A percentile compares a stretch with the other conserved stretches of the same genome.
Evolutionary conservation across 2,113 vertebrate species (phyloP).

Genomic region (Danionella cerebrum): DNA sequence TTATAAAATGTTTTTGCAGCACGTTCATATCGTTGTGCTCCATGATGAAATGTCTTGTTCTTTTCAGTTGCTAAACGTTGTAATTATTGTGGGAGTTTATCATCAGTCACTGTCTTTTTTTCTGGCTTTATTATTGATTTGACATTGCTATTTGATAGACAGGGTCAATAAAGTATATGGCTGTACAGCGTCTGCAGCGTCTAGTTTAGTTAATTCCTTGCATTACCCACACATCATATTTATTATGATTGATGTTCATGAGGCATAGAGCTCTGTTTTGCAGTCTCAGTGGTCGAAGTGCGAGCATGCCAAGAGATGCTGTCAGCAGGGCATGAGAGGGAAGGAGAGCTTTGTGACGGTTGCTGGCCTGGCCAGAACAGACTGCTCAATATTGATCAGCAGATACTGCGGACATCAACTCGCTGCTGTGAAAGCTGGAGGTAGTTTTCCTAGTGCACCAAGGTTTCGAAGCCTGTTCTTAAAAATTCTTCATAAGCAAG

Average conservation of each 20-base stretch:
- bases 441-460: background rate
- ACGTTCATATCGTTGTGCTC: no score
- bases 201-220: no score
- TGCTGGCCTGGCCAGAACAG: constrained; percentile 19
- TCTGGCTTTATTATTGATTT: constrained; percentile 4
- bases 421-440: background rate
- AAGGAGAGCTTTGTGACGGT: constrained; percentile 25
- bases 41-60: background rate
- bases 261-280: background rate
- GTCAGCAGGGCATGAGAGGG: constrained; percentile 17
- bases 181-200: no score
- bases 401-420: constrained; percentile 14
- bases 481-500: no score
- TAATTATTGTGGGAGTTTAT: constrained; percentile 12
- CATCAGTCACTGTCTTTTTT: background rate
- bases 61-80: background rate
- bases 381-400: constrained; percentile 24
- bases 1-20: no score
- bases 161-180: no score
- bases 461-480: background rate
- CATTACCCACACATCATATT: background rate
- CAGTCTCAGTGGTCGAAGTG: background rate
- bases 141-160: background rate
- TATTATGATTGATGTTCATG: background rate
- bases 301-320: constrained; percentile 15